Evolutionary conservation across 2,113 vertebrate species (phyloP).

Genomic region (Polypterus bichir): DNA sequence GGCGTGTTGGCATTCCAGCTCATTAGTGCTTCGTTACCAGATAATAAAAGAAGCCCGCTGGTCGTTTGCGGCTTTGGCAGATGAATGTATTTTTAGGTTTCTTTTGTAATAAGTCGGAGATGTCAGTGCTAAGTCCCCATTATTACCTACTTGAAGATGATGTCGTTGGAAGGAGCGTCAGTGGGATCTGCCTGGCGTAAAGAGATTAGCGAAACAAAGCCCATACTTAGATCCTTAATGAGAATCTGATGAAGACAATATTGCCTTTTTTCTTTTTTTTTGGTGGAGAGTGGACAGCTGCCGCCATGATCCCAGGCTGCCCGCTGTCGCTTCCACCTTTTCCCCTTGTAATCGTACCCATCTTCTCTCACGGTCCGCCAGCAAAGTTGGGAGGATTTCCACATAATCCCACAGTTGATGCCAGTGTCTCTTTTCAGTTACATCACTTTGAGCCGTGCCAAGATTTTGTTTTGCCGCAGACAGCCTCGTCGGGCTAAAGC

Average conservation of each 20-base stretch:
- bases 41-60: too few species aligned
- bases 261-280: not conserved
- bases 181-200: not conserved
- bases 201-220: not conserved
- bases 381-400: not conserved
- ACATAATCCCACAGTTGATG: not conserved
- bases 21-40: too few species aligned
- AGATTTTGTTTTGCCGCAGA: slow-evolving; percentile 1
- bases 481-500: not conserved
- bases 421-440: not conserved
- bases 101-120: not conserved
- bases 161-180: not conserved
- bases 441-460: not conserved
- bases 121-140: not conserved
- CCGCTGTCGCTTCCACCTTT: not conserved
- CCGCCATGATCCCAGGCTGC: slow-evolving; percentile 23
- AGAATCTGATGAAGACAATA: not conserved
- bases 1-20: too few species aligned
- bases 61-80: too few species aligned
- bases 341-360: not conserved
- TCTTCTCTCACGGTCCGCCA: not conserved
- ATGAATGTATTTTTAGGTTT: not conserved
- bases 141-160: not conserved
- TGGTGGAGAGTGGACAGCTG: not conserved
- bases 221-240: not conserved